Evolutionary conservation across 2,797 vertebrate species (phyloP), one percentile per base, ranked within the genome.

Genomic region (Calcarius lapponicus): DNA sequence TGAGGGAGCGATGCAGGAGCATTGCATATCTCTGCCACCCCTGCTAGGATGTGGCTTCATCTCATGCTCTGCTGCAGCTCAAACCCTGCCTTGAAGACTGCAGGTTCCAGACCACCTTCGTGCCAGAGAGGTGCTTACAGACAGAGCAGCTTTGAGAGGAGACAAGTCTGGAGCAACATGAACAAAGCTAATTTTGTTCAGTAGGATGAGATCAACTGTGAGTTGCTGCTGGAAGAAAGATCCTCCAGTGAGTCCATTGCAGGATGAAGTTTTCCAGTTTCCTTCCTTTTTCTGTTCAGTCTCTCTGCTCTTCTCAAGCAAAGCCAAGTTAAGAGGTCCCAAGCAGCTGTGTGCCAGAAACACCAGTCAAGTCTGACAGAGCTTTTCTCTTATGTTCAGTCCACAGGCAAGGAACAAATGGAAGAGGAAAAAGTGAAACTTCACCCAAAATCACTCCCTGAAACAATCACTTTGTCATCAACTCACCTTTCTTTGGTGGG

Each of bases 1-100:
- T 15, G 84, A 36, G 36, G 36, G 36, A 51, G 31, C 1, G 2
- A 1, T 5, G n/a, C 64, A 48, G 56, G 65, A 67, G 19, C 66
- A 34, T 8, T 0, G 0, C 43, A 58, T 0, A 0, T 47, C 38
- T 76, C 64, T 45, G 43, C 1, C 3, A 15, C 38, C 36, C 64
- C 42, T 43, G 26, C 24, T 5, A 26, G 57, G 32, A 19, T 10
- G 13, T 32, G 43, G 15, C 47, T n/a, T 11, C 7, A 31, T 14
- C 75, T 31, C 8, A 8, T 32, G 56, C 36, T 81, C 56, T 62
- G 48, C 67, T 76, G 36, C 15, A 76, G 67, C 60, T 34, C 51
- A 80, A 36, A 61, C 10, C 31, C 14, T 73, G 26, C 73, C 56
- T 57, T 26, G 67, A 72, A 70, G 26, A 26, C 17, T 34, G 28